Base-by-base conservation (phyloP, 1,140 invertebrate species). In the Lordiphosa stackelbergi region DNA sequence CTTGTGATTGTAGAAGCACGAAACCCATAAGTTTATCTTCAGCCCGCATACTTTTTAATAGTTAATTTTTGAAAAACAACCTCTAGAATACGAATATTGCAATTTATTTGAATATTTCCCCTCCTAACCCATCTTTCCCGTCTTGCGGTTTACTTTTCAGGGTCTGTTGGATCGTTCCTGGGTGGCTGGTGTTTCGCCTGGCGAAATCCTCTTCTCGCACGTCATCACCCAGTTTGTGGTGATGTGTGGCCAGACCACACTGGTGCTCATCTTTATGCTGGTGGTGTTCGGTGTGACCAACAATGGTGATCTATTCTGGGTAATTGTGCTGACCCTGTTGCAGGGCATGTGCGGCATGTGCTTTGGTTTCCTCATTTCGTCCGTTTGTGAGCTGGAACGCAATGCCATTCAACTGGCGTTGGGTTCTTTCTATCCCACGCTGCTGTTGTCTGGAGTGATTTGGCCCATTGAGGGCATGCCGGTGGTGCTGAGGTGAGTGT, bases 331-430 rank as follows among this genome's bases (percentile, higher is more conserved):
- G 6, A 95, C 95, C 0, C 92, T 98, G 56, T 89, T 95, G 53
- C 93, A 95, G 88, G 96, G 95, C 53, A 90, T 97, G 7, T 97
- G 96, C 86, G 97, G 97, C 71, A 98, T 98, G 97, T 95, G 94
- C 79, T 97, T 97, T 87, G 94, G 94, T 46, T 94, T 98, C 88
- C 93, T 98, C n/a, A 97, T 97, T 69, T 98, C 96, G 5, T 94
- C 95, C 7, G 91, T 97, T 24, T 97, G 95, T 88, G 95, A 97
- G 78, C 91, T 96, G 60, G 96, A 98, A 89, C 92, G 95, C 58
- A 97, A 97, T 86, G 97, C 97, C 10, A 98, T 98, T 69, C 96
- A 98, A 88, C 87, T 98, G 51, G 95, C 97, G 3, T 90, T 98
- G 8, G 97, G 97, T 42, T 96, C 95, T 60, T 98, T 98, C 88